Base-by-base conservation (phyloP, 2,113 vertebrate species). In the Condylura cristata region DNA sequence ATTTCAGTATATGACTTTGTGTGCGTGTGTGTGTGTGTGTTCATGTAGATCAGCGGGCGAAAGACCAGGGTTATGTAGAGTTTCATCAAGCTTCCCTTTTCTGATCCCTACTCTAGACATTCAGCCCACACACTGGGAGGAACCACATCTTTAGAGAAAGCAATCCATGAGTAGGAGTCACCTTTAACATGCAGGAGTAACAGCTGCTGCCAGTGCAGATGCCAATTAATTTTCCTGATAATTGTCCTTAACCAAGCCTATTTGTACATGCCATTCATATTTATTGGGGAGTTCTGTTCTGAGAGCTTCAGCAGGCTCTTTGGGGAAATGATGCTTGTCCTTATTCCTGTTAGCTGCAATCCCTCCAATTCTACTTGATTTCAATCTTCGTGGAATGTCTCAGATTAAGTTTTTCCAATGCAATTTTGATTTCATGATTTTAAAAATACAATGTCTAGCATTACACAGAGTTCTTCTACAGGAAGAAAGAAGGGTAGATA, bases 331-430 rank as follows among this genome's bases (percentile, higher is more conserved):
- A 24, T 46, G 13, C 46, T 82, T 24, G 3, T 9, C 37, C 26
- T 60, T 63, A 3, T 30, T 68, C 18, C 56, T 28, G 37, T 37
- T 66, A 30, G 44, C 12, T 89, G 4, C 41, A 10, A 51, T 66
- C n/a, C n/a, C 9, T 89, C 41, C 16, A 68, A 63, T 63, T 51
- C 60, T 12, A 78, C 44, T 44, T 51, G 18, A 61, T 70, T 87
- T 86, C 46, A 66, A 37, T 61, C 32, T 93, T 85, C 30, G 63
- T 85, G 24, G 6, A 95, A 81, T 92, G 81, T 18, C 32, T 93
- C 28, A 81, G 76, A 85, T 58, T 90, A 37, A 85, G 24, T 91
- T 87, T 89, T 91, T 70, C 39, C 48, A 86, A 70, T 2, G 9
- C 14, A 66, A 12, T 51, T 60, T 74, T 66, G 1, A 65, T 78